A percentile compares a stretch with the other conserved stretches of the same genome.
These are phyloP conservation scores for Osmerus eperlanus DNA, from an alignment of 2,113 vertebrate genomes.

Conservation along the genomic window DNA sequence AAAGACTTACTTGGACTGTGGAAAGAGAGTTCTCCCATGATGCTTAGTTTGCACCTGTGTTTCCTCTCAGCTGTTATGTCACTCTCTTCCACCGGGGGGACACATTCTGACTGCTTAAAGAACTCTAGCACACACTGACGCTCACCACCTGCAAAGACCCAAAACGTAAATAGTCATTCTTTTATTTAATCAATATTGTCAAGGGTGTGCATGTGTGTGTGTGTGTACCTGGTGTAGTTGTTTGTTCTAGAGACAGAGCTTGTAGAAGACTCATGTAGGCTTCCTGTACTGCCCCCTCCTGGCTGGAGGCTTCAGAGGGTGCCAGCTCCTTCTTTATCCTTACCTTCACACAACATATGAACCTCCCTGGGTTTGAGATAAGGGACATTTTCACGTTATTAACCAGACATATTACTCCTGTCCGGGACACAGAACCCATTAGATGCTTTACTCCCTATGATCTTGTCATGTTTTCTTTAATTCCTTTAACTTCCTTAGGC, in stretches of 20 bases:
- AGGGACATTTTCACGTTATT: too few species aligned
- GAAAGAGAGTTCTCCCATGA: slow-evolving; percentile 19
- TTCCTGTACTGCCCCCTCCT: slow-evolving; percentile 18
- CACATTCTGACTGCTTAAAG: slow-evolving; percentile 1
- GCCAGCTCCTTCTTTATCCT: slow-evolving; percentile 9
- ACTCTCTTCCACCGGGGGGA: not conserved
- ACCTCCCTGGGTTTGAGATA: not conserved
- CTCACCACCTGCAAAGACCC: not conserved
- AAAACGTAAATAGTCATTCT: too few species aligned
- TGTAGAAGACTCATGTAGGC: slow-evolving; percentile 20
- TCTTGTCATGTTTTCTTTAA: too few species aligned
- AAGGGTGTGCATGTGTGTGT: not conserved
- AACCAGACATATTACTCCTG: too few species aligned
- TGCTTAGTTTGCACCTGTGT: slow-evolving; percentile 23
- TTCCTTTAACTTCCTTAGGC: too few species aligned
- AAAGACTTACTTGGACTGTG: slow-evolving; percentile 24
- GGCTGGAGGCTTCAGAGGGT: not conserved
- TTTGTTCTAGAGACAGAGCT: slow-evolving; percentile 4
- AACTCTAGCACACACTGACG: slow-evolving; percentile 20
- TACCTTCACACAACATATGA: slow-evolving; percentile 16
- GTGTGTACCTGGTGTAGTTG: slow-evolving; percentile 15
- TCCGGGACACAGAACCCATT: too few species aligned
- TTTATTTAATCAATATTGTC: not conserved
- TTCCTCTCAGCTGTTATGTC: not conserved
- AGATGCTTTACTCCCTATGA: too few species aligned